Evolutionary conservation across 2,113 vertebrate species (phyloP).

Genomic region (Lucifuga dentata): DNA sequence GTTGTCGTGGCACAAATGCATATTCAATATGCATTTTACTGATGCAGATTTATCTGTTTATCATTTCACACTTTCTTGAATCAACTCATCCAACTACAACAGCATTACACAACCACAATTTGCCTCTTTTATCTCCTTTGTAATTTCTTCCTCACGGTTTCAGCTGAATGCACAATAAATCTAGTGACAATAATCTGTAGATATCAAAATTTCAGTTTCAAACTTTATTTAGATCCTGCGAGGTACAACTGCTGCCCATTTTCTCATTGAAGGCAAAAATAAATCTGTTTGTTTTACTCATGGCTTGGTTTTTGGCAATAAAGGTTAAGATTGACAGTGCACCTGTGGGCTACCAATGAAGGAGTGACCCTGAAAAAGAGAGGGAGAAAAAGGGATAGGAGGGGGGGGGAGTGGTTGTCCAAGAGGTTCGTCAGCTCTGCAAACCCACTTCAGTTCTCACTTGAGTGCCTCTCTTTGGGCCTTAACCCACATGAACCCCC

Average conservation of each 20-base stretch:
- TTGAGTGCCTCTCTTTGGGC: conserved; percentile 99
- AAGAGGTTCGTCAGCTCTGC: conserved; percentile 78
- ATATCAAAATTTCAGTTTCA: not conserved
- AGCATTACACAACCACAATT: too few relatives aligned
- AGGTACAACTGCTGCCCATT: not conserved
- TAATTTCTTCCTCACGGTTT: too few relatives aligned
- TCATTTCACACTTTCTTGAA: too few relatives aligned
- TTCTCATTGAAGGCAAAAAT: conserved; percentile 32
- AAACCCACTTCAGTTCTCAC: conserved; percentile 99
- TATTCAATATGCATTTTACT: too few relatives aligned
- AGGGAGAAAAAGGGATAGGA: conserved; percentile 21
- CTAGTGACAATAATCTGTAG: not conserved
- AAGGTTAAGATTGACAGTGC: conserved; percentile 72
- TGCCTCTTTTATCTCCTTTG: too few relatives aligned
- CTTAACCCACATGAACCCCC: conserved; percentile 85
- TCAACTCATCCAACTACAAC: too few relatives aligned
- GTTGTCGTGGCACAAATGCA: too few relatives aligned
- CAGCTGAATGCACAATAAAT: too few relatives aligned
- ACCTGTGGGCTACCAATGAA: conserved; percentile 74
- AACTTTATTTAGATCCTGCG: too few relatives aligned
- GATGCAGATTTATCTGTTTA: too few relatives aligned
- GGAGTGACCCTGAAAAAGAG: conserved; percentile 62
- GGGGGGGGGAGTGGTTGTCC: conserved; percentile 33
- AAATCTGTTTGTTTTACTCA: conserved; percentile 70
- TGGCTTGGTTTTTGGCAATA: conserved; percentile 46